phyloP scores from a whole-genome alignment of 2,888 invertebrate species.

The Drosophila nr. perissopoda region DNA sequence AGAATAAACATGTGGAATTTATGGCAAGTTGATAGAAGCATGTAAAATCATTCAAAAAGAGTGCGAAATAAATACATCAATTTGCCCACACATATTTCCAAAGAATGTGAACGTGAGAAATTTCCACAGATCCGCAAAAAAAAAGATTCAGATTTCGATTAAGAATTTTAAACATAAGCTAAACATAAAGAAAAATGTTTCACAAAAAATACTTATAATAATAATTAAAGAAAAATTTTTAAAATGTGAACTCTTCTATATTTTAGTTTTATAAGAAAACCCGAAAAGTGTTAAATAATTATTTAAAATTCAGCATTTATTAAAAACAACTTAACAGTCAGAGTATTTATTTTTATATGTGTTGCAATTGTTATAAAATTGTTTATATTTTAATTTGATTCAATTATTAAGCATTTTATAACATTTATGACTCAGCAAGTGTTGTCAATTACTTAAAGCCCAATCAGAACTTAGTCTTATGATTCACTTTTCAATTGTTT shows the following conservation, averaged over 20 bases:
- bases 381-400: background rate
- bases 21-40: background rate
- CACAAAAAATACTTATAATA: too few relatives aligned
- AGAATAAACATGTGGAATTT: constrained; percentile 7
- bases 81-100: background rate
- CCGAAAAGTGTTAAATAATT: background rate
- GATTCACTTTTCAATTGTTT: constrained; percentile 16
- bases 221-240: too few relatives aligned
- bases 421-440: background rate
- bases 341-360: background rate
- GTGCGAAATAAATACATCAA: background rate
- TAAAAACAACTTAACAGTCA: background rate
- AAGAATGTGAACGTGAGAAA: background rate
- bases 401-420: background rate
- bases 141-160: background rate
- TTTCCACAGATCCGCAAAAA: background rate
- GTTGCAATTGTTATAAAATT: background rate
- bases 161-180: too few relatives aligned
- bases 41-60: background rate
- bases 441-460: background rate
- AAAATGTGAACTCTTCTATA: background rate
- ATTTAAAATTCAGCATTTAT: background rate
- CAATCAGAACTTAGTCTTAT: background rate
- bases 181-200: too few relatives aligned
- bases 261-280: background rate